Evolutionary conservation across 2,113 vertebrate species (phyloP), one percentile per base, ranked within the genome.

Genomic region (Chinchilla lanigera): DNA sequence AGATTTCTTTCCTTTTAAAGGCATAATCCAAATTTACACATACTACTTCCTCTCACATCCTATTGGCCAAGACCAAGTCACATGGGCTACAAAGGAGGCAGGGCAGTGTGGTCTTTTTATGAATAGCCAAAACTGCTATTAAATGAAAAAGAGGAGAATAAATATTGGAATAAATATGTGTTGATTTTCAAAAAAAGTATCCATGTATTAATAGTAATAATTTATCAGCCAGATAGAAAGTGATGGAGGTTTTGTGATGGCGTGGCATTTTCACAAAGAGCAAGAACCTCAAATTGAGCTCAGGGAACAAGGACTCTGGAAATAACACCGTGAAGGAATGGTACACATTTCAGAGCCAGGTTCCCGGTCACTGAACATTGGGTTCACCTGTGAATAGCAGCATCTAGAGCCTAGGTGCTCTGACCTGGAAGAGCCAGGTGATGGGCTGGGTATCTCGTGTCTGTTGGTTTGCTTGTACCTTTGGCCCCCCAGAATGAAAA

Each of bases 1-100:
- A 94, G 71, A 33, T 28, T 90, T 93, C 47, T 89, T 92, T 89
- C 44, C 61, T 77, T 93, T 61, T 41, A 65, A 95, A 89, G 65
- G 1, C 22, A 35, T 41, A 90, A 81, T 47, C 38, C 52, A 77
- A 89, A 96, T 86, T 73, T 83, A 82, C 9, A 77, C 6, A 17
- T 87, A 93, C 38, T 82, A 38, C 52, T 52, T 92, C 52, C 35
- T 22, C 71, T 92, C 41, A 44, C 5, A 77, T 71, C 33, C 22
- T 30, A 67, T 41, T 61, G 71, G 35, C 82, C 71, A 89, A 58
- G 89, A 82, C 44, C 35, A 93, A 7, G 44, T 52, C 89, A 92
- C 41, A 26, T 22, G 67, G 52, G 4, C 30, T 73, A 19, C 61
- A 77, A 50, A 94, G n/a, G 33, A 93, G 2, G 8, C 13, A 67